These are phyloP conservation scores for Platyura marginata DNA, from an alignment of 1,140 invertebrate species.

Conservation along the genomic window DNA sequence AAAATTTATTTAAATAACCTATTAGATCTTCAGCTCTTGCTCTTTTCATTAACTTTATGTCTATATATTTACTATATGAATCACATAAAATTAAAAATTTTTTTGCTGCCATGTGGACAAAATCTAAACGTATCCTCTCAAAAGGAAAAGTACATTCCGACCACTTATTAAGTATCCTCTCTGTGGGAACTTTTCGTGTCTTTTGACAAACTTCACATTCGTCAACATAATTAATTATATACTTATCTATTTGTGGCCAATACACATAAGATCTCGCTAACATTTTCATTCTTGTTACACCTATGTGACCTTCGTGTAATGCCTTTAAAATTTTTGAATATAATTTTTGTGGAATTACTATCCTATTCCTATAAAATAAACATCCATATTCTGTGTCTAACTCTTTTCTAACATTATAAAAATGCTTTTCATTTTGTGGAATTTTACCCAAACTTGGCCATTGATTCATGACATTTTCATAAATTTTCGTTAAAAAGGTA, in stretches of 20 bases:
- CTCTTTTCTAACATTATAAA: not conserved
- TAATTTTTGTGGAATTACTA: not conserved
- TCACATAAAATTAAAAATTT: not conserved
- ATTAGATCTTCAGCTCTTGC: not conserved
- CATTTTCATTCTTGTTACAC: not conserved
- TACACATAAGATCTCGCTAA: not conserved
- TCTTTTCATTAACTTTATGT: not conserved
- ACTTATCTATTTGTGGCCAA: not conserved
- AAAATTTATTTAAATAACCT: not conserved
- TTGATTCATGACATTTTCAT: not conserved
- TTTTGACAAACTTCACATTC: not conserved
- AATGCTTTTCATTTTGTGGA: too few species aligned
- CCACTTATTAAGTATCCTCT: conserved; percentile 11
- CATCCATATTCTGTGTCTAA: not conserved
- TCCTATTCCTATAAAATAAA: not conserved
- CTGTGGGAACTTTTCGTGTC: conserved; percentile 2
- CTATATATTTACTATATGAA: not conserved
- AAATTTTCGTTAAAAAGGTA: not conserved
- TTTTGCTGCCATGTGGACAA: conserved; percentile 5
- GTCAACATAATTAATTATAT: not conserved
- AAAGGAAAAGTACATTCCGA: conserved; percentile 6
- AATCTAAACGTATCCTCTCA: not conserved
- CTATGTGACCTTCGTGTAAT: not conserved
- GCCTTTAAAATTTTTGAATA: not conserved
- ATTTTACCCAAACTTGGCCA: not conserved